These are phyloP conservation scores for Paedocypris sp. DNA, from an alignment of 2,113 vertebrate species.

Conservation along the genomic window DNA sequence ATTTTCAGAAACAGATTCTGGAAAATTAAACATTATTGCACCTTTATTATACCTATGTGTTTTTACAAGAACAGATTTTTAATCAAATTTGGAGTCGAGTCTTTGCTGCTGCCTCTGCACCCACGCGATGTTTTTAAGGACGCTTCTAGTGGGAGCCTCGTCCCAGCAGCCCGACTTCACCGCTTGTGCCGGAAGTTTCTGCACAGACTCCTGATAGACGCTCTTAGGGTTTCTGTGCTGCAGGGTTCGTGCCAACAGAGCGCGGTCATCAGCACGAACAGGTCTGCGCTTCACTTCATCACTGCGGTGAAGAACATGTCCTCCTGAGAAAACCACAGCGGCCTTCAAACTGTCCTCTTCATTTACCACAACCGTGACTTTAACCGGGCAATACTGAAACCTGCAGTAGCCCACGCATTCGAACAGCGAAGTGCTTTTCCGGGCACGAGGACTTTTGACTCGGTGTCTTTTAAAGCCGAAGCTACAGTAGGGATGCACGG, in stretches of 20 bases:
- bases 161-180: not conserved
- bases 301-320: not conserved
- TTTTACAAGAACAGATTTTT: too few relatives aligned
- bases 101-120: too few relatives aligned
- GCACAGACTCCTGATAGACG: not conserved
- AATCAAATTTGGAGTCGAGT: too few relatives aligned
- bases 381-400: not conserved
- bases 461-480: not conserved
- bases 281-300: not conserved
- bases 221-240: not conserved
- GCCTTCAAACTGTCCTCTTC: not conserved
- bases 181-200: not conserved
- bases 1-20: too few relatives aligned
- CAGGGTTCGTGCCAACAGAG: not conserved
- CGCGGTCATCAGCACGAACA: not conserved
- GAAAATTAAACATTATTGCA: too few relatives aligned
- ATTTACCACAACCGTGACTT: not conserved
- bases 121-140: not conserved
- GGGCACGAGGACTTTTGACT: not conserved
- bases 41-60: too few relatives aligned
- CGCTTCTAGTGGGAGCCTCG: not conserved
- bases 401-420: not conserved
- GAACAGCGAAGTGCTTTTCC: not conserved
- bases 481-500: not conserved
- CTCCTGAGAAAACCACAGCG: not conserved